phyloP scores from a whole-genome alignment of 1,140 invertebrate genomes.

The Drosophila mojavensis region DNA sequence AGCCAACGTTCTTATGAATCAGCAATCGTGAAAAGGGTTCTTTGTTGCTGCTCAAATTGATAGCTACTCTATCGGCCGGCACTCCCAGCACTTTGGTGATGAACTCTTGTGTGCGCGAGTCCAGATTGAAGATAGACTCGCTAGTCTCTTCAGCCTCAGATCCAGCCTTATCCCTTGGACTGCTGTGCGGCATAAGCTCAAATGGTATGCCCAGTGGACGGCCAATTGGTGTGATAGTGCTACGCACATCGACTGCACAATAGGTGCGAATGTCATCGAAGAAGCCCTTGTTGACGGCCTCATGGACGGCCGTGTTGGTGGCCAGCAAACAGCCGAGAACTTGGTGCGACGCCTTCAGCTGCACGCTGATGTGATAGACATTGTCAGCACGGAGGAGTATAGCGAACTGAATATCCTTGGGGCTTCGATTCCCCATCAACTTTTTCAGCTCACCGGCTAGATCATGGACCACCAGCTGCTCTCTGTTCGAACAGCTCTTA shows the following conservation, averaged over 20 bases:
- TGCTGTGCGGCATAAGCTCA: constrained; percentile 19
- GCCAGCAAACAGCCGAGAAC: constrained; percentile 56
- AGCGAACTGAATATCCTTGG: constrained; percentile 38
- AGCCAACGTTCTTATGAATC: too few species aligned
- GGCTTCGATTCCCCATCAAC: constrained; percentile 18
- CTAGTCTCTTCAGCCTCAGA: background rate
- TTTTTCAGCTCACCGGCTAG: constrained; percentile 10
- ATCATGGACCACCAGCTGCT: constrained; percentile 18
- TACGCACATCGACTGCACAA: constrained; percentile 48
- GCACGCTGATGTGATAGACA: constrained; percentile 64
- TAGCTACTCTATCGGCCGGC: background rate
- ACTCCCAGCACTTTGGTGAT: constrained; percentile 44
- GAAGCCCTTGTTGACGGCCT: constrained; percentile 44
- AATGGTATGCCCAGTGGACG: constrained; percentile 38
- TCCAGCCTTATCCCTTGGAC: background rate
- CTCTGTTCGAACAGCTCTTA: constrained; percentile 21
- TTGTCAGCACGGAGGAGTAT: constrained; percentile 48
- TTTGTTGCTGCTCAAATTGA: too few species aligned
- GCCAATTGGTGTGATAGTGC: constrained; percentile 20
- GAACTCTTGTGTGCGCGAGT: constrained; percentile 18
- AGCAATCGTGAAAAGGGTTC: too few species aligned
- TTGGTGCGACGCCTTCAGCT: constrained; percentile 28
- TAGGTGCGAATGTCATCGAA: constrained; percentile 66
- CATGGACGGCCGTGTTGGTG: constrained; percentile 50
- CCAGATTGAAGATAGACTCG: background rate